Evolutionary conservation across 2,797 vertebrate genomes (phyloP), one percentile per base, ranked within the genome.

Genomic region (Muscicapa comitata): DNA sequence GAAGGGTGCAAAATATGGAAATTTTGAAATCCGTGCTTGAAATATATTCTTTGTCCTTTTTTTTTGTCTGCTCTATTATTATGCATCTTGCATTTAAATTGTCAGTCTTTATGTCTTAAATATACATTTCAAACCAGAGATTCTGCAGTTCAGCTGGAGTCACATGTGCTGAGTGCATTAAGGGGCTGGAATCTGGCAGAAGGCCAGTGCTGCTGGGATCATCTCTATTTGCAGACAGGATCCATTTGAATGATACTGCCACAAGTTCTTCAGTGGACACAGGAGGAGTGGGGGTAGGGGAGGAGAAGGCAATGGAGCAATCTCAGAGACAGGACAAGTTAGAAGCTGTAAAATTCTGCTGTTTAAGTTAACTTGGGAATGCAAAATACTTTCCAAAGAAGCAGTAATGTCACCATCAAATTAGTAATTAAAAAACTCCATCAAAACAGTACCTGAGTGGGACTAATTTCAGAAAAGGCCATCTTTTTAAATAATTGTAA

Each of bases 211-310:
- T 95, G 84, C 91, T 90, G 19, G 16, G 61, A 31, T 86, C 47
- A 4, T 31, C 20, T 75, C 86, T 71, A 10, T 84, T 43, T 96
- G 91, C 95, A 96, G 88, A 91, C 89, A 89, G 94, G 93, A 82
- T 93, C 86, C 53, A 37, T 33, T 62, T 62, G 87, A 94, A 57
- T 59, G 79, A 61, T 91, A 23, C 78, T 93, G 78, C 88, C 72
- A 38, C 19, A 47, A 89, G 62, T 50, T 84, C 70, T 84, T 19
- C 68, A 51, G 75, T 71, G 89, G 62, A 72, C 81, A 66, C 1
- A 13, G 47, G 25, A 84, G 43, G 62, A 78, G 38, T 59, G 68
- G 37, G 45, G 17, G 24, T 17, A 23, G 57, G 58, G 68, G 17
- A 43, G 21, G 7, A 70, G 59, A 81, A 57, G 42, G 35, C 68